Percentiles rank a stretch among this genome's conserved stretches.
These are phyloP conservation scores for Sus cebifrons DNA, from an alignment of 2,797 vertebrate species.

Conservation along the genomic window DNA sequence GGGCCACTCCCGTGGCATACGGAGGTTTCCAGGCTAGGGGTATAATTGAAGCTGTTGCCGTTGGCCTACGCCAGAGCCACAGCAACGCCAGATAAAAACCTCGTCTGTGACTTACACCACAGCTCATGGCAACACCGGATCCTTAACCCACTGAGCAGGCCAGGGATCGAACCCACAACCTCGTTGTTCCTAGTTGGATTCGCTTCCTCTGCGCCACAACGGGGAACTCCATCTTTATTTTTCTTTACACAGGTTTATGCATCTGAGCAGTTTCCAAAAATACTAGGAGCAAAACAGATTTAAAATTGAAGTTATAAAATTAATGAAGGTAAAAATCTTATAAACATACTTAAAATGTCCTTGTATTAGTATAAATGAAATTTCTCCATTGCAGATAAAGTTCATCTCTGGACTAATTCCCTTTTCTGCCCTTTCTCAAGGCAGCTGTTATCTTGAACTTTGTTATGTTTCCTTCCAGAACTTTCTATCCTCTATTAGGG, in stretches of 20 bases:
- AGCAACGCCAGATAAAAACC: too few relatives aligned
- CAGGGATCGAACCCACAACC: too few relatives aligned
- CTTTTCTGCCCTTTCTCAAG: background rate
- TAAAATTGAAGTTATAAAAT: constrained; percentile 61
- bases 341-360: background rate
- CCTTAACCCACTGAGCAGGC: too few relatives aligned
- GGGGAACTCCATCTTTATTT: background rate
- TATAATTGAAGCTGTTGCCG: too few relatives aligned
- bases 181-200: too few relatives aligned
- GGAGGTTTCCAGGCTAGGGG: too few relatives aligned
- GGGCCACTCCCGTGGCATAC: too few relatives aligned
- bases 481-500: constrained; percentile 14
- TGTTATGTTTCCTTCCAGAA: background rate
- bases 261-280: constrained; percentile 43
- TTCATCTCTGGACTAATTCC: background rate
- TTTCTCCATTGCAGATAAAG: background rate
- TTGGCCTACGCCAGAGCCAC: too few relatives aligned
- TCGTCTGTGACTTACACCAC: too few relatives aligned
- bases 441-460: background rate
- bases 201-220: too few relatives aligned
- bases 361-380: constrained; percentile 31
- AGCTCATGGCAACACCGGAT: too few relatives aligned
- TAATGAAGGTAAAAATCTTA: constrained; percentile 11
- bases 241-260: constrained; percentile 41
- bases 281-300: background rate